Base-by-base conservation (phyloP, 1,140 invertebrate species). In the Melanaphis sacchari region DNA sequence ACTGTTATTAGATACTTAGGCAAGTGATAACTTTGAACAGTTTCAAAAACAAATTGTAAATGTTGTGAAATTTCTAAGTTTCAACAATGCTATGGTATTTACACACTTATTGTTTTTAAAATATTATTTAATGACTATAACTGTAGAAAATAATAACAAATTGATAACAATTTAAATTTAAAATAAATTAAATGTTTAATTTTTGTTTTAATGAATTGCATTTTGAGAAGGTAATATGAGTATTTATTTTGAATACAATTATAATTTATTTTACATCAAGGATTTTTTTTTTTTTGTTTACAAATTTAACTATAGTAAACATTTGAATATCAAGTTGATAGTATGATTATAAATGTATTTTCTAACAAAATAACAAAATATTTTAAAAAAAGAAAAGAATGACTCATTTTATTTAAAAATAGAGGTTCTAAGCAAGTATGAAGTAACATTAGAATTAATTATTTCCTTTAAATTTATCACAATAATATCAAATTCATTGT, bases 391-490 rank as follows among this genome's bases (percentile, higher is more conserved):
- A 38, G 24, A 38, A 26, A 40, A 54, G 46, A 90, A 90, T 59
- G 88, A 90, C 88, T 90, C 88, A 90, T 54, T 90, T 52, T 89
- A 89, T 52, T 52, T 89, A 89, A 52, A 89, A 89, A 36, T 89
- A 52, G 43, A 52, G 40, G 18, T 89, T 89, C 21, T 89, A 38
- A 89, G 8, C 8, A 49, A 89, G n/a, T 89, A 38, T 89, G n/a
- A 88, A 88, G 46, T 88, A 22, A 40, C n/a, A 46, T 49, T 49
- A 88, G 40, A 49, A n/a, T n/a, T 31, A 87, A 31, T 46, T 31
- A 11, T 18, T 46, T 87, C n/a, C 41, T 87, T n/a, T 46, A 31
- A 43, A 31, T 31, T 43, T 46, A 41, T 26, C 3, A 40, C 7
- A 82, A 82, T 40, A 26, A 84, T 41, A 40, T 1, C 4, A 41